Evolutionary conservation across 2,113 vertebrate genomes (phyloP), one percentile per base, ranked within the genome.

Genomic region (Scatophagus argus): DNA sequence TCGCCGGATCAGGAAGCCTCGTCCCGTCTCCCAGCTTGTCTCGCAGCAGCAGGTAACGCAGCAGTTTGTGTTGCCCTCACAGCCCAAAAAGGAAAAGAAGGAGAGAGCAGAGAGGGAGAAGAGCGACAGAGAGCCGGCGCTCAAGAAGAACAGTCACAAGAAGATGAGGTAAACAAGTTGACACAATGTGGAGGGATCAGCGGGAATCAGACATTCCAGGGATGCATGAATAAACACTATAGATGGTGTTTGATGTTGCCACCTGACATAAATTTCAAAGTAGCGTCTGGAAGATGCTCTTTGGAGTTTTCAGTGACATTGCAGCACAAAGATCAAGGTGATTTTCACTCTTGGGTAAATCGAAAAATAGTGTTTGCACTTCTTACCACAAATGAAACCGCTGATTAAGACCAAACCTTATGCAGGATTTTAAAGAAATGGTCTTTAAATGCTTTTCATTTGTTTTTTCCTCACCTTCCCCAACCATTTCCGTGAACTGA

Each of bases 51-150:
- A 99, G 94, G 98, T 98, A 94, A 96, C 98, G 65, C 98, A 97
- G 94, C 98, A 99, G 91, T 99, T 99, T 31, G 96, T 98, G 92
- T 96, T 97, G 84, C 97, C 98, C 89, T 95, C 96, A 38, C 98
- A 97, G 91, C 97, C 98, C 94, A 99, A 99, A 92, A 99, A 99
- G 94, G 98, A 99, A 90, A 99, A 97, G 94, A 99, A 97, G 94
- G 98, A 99, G 89, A 94, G 96, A 93, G 95, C 96, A 62, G 97
- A 99, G 93, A 96, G 96, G 91, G 98, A 99, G 93, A 98, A 97
- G 92, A 96, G 91, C 92, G 98, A 99, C 94, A 97, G 96, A 86
- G 98, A 99, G 95, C 93, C 96, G 29, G 90, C 96, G 69, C 96
- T 97, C 91, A 99, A 98, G 96, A 99, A 98, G 95, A 99, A 97